phyloP scores from a whole-genome alignment of 2,888 invertebrate genomes.

The Cryptus armator region DNA sequence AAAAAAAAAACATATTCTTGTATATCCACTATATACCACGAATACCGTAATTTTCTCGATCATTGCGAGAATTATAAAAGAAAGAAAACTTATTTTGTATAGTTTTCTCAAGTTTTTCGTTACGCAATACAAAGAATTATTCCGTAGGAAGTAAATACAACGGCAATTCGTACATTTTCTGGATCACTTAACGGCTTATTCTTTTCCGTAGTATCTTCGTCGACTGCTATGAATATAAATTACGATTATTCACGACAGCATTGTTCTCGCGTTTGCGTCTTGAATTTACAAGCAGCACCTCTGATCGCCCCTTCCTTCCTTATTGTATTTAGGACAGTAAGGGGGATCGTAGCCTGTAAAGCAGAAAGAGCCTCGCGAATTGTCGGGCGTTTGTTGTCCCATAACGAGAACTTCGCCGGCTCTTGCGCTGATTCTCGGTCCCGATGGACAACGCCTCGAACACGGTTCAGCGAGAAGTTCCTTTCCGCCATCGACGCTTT shows the following conservation, averaged over 20 bases:
- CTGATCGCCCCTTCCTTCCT: constrained; percentile 87
- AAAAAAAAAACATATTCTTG: no score
- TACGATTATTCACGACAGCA: background rate
- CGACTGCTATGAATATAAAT: constrained; percentile 9
- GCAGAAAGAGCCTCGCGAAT: constrained; percentile 90
- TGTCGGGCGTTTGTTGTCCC: constrained; percentile 91
- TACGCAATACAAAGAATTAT: background rate
- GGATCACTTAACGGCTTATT: constrained; percentile 5
- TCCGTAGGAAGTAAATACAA: background rate
- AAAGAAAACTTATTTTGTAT: background rate
- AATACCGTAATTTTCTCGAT: background rate
- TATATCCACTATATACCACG: background rate
- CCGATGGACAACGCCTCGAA: constrained; percentile 90
- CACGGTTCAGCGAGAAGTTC: constrained; percentile 89
- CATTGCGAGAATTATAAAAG: background rate
- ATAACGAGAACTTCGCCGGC: constrained; percentile 88
- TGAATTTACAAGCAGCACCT: constrained; percentile 88
- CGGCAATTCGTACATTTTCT: constrained; percentile 15
- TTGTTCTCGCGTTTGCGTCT: constrained; percentile 10
- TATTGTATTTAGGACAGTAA: constrained; percentile 88
- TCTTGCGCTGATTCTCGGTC: constrained; percentile 86
- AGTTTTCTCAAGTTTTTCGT: background rate
- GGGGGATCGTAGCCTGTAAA: constrained; percentile 89
- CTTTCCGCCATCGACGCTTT: constrained; percentile 88
- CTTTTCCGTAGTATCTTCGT: background rate